Evolutionary conservation across 2,113 vertebrate species (phyloP).

Genomic region (Nothocercus julius): DNA sequence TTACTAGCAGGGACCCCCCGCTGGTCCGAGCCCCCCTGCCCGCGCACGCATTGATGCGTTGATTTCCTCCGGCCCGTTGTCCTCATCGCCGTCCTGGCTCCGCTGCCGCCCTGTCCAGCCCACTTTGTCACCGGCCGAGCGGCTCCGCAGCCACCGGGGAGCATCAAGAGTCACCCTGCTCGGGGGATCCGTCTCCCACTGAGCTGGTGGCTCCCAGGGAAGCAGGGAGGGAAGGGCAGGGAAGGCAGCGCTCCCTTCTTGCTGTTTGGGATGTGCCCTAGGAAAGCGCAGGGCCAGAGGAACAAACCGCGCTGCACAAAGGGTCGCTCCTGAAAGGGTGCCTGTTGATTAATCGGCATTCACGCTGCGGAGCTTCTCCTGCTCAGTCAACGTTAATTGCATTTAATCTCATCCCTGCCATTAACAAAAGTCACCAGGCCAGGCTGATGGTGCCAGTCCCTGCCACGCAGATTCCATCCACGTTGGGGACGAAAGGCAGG

Average conservation of each 20-base stretch:
- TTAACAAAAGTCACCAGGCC: slow-evolving; percentile 55
- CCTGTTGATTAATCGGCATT: slow-evolving; percentile 60
- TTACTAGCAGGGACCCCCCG: slow-evolving; percentile 48
- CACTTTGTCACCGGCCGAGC: slow-evolving; percentile 56
- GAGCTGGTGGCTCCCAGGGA: slow-evolving; percentile 3
- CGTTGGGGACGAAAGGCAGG: background rate
- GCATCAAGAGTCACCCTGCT: background rate
- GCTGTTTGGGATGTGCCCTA: slow-evolving; percentile 41
- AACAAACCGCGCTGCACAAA: background rate
- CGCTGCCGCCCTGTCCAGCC: background rate
- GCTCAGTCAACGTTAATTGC: slow-evolving; percentile 65
- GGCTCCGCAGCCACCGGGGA: slow-evolving; percentile 21
- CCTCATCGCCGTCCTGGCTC: slow-evolving; percentile 28
- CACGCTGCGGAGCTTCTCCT: slow-evolving; percentile 33
- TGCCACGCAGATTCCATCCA: slow-evolving; percentile 48
- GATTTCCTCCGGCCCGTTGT: slow-evolving; percentile 69
- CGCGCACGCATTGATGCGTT: slow-evolving; percentile 52
- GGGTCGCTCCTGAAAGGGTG: slow-evolving; percentile 49
- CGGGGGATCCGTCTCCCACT: background rate
- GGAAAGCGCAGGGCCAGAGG: slow-evolving; percentile 1
- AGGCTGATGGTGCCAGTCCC: slow-evolving; percentile 20
- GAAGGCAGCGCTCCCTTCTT: background rate
- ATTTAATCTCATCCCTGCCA: slow-evolving; percentile 56
- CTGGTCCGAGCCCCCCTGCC: slow-evolving; percentile 59
- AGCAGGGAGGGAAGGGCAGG: too few species aligned